Evolutionary conservation across 2,888 invertebrate genomes (phyloP).

Genomic region (Proisotoma minuta): DNA sequence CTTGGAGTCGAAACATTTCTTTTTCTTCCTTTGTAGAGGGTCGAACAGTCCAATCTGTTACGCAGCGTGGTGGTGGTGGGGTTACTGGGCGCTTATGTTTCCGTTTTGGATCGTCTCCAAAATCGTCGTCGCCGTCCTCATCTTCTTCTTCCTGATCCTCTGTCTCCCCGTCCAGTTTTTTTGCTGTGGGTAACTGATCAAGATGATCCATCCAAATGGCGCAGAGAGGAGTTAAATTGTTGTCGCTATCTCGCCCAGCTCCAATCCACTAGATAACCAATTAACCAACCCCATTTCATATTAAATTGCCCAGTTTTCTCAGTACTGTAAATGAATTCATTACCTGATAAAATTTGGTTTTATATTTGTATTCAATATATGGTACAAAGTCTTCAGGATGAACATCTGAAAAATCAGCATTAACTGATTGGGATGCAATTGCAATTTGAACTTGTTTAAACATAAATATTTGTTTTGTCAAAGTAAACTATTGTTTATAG

Average conservation of each 20-base stretch:
- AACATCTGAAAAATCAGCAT: conserved; percentile 50
- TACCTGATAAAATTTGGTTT: conserved; percentile 68
- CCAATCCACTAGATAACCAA: conserved; percentile 84
- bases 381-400: conserved; percentile 84
- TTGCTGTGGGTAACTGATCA: conserved; percentile 41
- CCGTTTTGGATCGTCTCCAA: conserved; percentile 47
- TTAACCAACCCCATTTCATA: too few relatives aligned
- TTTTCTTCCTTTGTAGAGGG: conserved; percentile 73
- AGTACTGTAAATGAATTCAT: too few relatives aligned
- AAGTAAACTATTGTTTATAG: background rate
- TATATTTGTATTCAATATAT: conserved; percentile 77
- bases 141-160: conserved; percentile 48
- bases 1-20: conserved; percentile 64
- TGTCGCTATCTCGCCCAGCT: conserved; percentile 68
- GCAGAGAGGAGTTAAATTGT: conserved; percentile 41
- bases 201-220: conserved; percentile 44
- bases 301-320: too few relatives aligned
- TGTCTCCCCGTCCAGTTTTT: conserved; percentile 44
- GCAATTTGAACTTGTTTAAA: background rate
- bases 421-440: conserved; percentile 10
- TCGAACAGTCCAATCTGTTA: conserved; percentile 77
- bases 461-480: background rate
- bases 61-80: conserved; percentile 59
- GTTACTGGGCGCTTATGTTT: conserved; percentile 46
- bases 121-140: conserved; percentile 49